Evolutionary conservation across 2,797 vertebrate genomes (phyloP), one percentile per base, ranked within the genome.

Genomic region (Centropyge bicolor): DNA sequence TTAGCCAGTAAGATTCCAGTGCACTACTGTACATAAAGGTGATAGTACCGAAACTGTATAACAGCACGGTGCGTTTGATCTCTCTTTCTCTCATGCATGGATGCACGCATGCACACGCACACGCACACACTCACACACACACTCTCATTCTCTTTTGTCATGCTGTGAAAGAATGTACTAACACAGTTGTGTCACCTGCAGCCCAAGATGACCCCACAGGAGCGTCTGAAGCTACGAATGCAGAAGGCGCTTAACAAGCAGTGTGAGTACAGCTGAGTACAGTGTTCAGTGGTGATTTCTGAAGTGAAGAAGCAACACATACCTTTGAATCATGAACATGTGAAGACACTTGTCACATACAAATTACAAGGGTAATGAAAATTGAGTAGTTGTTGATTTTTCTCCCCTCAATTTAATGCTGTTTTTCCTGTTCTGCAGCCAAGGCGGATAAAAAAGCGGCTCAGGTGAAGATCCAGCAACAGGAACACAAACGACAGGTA

Each of bases 381-480:
- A 31, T 8, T 4, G 14, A 20, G 17, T 6, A 3, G 1, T 20
- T 6, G 9, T 41, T 1, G 48, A 10, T 51, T 10, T 17, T 8
- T 17, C 48, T 51, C 5, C 46, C 8, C 3, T 27, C 0, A 14
- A 41, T 69, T 24, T 38, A 1, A 10, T 70, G 1, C 45, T 2
- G 1, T 1, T 74, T 49, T 64, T 36, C 14, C 12, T 7, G 0
- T 65, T 54, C 57, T 85, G 36, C 91, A 99, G 98, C 97, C 91
- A 98, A 97, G 95, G 98, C 97, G 16, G 98, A 98, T 95, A 98
- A 98, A 87, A 97, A 93, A 88, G 98, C 98, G 0, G 97, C 98
- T 0, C 97, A 97, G 89, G 97, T 97, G 82, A 99, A 98, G 93
- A 96, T 97, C 93, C 96, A 97, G 67, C 97, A 97, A 54, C 97